Evolutionary conservation across 2,888 invertebrate genomes (phyloP).

Genomic region (Orthosia gracilis): DNA sequence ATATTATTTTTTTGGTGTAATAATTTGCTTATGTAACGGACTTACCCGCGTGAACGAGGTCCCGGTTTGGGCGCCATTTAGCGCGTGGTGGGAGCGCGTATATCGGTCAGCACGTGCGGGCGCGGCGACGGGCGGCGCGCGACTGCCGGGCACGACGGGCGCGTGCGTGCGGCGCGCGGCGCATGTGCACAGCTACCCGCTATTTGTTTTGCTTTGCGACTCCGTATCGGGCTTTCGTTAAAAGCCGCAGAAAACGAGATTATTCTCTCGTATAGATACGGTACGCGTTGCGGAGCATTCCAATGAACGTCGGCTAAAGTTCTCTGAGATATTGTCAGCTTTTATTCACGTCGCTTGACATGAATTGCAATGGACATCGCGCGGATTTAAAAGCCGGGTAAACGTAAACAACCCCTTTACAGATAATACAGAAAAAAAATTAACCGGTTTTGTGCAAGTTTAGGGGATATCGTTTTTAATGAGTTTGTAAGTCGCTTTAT

Average conservation of each 20-base stretch:
- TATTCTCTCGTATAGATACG: conserved; percentile 83
- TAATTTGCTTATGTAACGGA: conserved; percentile 71
- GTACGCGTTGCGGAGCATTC: conserved; percentile 80
- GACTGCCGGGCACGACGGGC: conserved; percentile 80
- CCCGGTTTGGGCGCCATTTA: conserved; percentile 88
- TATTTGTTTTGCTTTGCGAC: conserved; percentile 87
- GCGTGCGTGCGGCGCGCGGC: conserved; percentile 81
- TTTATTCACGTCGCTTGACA: conserved; percentile 77
- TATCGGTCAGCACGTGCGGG: conserved; percentile 71
- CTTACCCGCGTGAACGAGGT: conserved; percentile 87
- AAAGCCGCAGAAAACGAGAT: conserved; percentile 86
- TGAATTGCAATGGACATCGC: conserved; percentile 73
- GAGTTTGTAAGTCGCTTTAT: conserved; percentile 7
- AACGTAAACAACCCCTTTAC: conserved; percentile 64
- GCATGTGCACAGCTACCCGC: conserved; percentile 83
- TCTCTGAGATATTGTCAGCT: conserved; percentile 76
- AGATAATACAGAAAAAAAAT: conserved; percentile 41
- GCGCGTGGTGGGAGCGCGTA: conserved; percentile 83
- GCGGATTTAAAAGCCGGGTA: conserved; percentile 63
- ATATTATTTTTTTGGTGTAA: conserved; percentile 26
- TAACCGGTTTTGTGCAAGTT: conserved; percentile 29
- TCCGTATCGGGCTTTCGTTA: conserved; percentile 74
- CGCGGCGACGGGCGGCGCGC: conserved; percentile 84
- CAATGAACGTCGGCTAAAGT: conserved; percentile 78
- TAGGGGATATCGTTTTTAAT: conserved; percentile 24